Base-by-base conservation (phyloP, 2,888 invertebrate genomes). In the Chromoteleia sp. region DNA sequence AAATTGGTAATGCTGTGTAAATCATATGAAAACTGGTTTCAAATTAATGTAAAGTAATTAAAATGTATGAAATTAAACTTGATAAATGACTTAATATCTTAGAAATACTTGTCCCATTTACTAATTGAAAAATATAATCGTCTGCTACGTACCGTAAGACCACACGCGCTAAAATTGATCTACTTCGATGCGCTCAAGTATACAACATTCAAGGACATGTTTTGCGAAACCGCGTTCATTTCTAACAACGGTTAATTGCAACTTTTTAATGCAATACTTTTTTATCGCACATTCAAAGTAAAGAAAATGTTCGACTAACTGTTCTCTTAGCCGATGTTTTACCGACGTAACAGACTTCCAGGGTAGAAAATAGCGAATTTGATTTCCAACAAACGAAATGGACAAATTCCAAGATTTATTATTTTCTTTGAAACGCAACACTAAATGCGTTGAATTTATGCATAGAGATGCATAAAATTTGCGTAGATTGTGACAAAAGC, bases 121-220 rank as follows among this genome's bases (percentile, higher is more conserved):
- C 2, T 14, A 14, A 25, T n/a, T 56, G 36, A 48, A 45, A 70
- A 68, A 56, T 50, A 29, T 30, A 48, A 21, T 30, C 25, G 12
- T 0, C 56, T 12, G 21, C 39, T 36, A 43, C 48, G 14, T 56
- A 56, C 33, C 56, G 15, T 17, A 48, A 70, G 58, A 58, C 58
- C 70, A 58, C 70, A 70, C 70, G 58, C 48, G 30, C 14, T 71
- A 48, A 71, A 48, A 59, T 48, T 50, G 50, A 59, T 59, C 58
- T 25, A 59, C 48, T 29, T 59, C 33, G 29, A 21, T 50, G 25
- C 39, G 17, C 29, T 19, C 39, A 36, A 41, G 6, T 17, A 59
- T 58, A 41, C 39, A 71, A 36, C 21, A 8, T 48, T 36, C 33
- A 58, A 48, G 30, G 59, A 71, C 39, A 50, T 39, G 36, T 71